A percentile compares a stretch with the other conserved stretches of the same genome.
These are phyloP conservation scores for Symphodus melops DNA, from an alignment of 2,113 vertebrate genomes.

Conservation along the genomic window DNA sequence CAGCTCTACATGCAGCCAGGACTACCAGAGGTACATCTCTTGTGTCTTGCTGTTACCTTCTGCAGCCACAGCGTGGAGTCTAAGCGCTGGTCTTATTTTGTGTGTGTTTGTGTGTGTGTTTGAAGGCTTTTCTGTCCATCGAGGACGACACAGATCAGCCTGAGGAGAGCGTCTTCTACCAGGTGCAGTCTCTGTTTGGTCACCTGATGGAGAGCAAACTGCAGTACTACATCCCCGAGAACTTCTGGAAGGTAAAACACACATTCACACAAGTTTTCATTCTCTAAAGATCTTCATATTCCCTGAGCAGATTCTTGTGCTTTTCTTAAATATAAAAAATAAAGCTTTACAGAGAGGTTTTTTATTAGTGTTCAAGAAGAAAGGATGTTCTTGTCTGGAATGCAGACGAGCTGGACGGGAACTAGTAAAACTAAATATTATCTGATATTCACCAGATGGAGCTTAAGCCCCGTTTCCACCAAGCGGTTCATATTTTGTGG, in stretches of 20 bases:
- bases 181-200: slow-evolving; percentile 97
- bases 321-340: too few species aligned
- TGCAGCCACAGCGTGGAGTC: slow-evolving; percentile 6
- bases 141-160: slow-evolving; percentile 97
- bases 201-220: slow-evolving; percentile 99
- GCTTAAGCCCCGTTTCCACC: too few species aligned
- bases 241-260: slow-evolving; percentile 95
- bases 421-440: too few species aligned
- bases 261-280: too few species aligned
- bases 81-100: not conserved
- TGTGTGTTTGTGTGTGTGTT: slow-evolving; percentile 7
- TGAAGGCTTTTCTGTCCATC: slow-evolving; percentile 92
- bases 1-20: slow-evolving; percentile 99
- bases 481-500: too few species aligned
- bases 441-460: too few species aligned
- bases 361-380: too few species aligned
- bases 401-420: too few species aligned
- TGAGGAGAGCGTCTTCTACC: slow-evolving; percentile 97
- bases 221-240: slow-evolving; percentile 98
- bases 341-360: too few species aligned
- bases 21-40: slow-evolving; percentile 89
- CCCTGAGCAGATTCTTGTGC: too few species aligned
- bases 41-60: not conserved
- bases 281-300: too few species aligned
- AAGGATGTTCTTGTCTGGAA: too few species aligned